These are phyloP conservation scores for Philaethria dido DNA, from an alignment of 2,888 invertebrate species.

Conservation along the genomic window DNA sequence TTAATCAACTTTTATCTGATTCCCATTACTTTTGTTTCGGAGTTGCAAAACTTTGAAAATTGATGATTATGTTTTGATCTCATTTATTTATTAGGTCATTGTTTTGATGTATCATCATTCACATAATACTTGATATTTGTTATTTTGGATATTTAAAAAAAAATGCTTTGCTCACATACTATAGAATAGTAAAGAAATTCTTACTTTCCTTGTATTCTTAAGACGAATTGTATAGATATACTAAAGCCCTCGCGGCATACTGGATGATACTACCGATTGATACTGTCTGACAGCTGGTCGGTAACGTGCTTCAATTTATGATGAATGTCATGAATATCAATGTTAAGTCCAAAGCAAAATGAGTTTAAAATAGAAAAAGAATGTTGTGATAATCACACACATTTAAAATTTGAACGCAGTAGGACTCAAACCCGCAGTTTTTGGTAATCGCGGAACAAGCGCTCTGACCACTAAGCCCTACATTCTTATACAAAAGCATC, in stretches of 20 bases:
- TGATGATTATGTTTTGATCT: constrained; percentile 37
- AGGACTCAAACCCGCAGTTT: too few species aligned
- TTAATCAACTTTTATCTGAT: constrained; percentile 83
- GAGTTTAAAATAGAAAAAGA: too few species aligned
- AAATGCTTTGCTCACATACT: too few species aligned
- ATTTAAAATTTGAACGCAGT: too few species aligned
- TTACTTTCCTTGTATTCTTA: not conserved
- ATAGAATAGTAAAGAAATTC: too few species aligned
- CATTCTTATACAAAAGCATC: too few species aligned
- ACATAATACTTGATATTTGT: constrained; percentile 1
- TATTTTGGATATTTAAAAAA: not conserved
- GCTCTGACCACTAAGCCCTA: too few species aligned
- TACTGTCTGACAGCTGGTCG: not conserved
- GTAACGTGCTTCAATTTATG: not conserved
- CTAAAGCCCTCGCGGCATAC: not conserved
- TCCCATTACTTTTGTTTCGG: constrained; percentile 62
- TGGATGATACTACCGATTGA: not conserved
- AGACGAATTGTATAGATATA: not conserved
- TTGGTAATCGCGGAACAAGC: too few species aligned
- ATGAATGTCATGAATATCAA: too few species aligned
- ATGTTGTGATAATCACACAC: too few species aligned
- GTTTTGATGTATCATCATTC: constrained; percentile 11
- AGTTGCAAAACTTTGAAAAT: constrained; percentile 42
- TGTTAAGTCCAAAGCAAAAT: too few species aligned
- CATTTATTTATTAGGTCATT: constrained; percentile 21